Evolutionary conservation across 2,888 invertebrate genomes (phyloP).

Genomic region (Bellardia bayeri): DNA sequence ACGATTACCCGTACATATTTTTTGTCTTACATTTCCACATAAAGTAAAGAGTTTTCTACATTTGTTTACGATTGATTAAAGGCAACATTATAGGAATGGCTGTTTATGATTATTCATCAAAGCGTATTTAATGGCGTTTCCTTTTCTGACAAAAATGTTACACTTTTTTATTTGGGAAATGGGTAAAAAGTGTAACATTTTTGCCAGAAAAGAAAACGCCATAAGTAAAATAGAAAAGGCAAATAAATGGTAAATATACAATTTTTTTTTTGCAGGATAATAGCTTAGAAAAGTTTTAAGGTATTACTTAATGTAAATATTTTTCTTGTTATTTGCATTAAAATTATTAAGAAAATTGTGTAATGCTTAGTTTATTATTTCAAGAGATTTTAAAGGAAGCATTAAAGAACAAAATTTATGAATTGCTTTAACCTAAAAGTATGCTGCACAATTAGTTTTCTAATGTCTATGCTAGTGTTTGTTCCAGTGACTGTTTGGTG

Average conservation of each 20-base stretch:
- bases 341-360: neutral
- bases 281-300: neutral
- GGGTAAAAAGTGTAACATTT: no score
- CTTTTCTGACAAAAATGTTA: no score
- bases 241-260: neutral
- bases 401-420: no score
- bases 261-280: neutral
- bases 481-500: no score
- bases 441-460: no score
- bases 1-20: neutral
- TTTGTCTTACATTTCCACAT: neutral
- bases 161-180: no score
- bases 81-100: slow-evolving; percentile 1
- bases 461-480: no score
- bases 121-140: no score
- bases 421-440: no score
- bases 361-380: no score
- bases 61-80: slow-evolving; percentile 53
- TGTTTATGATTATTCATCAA: slow-evolving; percentile 35
- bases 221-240: neutral
- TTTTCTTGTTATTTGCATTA: neutral
- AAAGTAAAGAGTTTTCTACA: slow-evolving; percentile 1
- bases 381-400: no score
- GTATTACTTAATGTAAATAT: neutral
- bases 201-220: no score